Percentiles rank a stretch among this genome's conserved stretches.
Conservation (phyloP, 2,797 vertebrate genomes). For the Molossus molossus region DNA sequence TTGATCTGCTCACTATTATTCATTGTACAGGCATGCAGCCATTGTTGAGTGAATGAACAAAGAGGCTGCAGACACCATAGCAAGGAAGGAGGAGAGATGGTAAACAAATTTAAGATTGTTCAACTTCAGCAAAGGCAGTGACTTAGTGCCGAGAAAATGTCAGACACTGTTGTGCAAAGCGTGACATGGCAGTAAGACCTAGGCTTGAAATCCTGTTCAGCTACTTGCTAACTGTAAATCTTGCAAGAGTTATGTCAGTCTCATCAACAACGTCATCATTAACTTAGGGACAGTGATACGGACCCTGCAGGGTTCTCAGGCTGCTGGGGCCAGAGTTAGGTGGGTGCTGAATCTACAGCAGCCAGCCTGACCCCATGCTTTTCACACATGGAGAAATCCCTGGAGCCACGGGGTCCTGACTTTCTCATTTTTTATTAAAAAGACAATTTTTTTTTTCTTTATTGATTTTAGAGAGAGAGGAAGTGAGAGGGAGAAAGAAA, state of each 20-base stretch:
- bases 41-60: background rate
- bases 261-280: background rate
- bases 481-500: no score
- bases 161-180: background rate
- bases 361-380: background rate
- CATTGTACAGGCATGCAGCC: rapidly evolving
- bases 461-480: no score
- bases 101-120: background rate
- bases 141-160: background rate
- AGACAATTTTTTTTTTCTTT: no score
- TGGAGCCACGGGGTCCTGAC: background rate
- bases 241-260: background rate
- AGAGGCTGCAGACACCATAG: background rate
- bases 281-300: background rate
- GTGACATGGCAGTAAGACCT: background rate
- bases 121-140: background rate
- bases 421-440: no score
- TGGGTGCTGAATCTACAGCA: background rate
- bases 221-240: background rate
- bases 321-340: background rate
- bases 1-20: background rate
- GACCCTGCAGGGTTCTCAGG: no score
- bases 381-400: background rate
- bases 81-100: background rate
- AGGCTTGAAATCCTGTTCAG: background rate